phyloP scores from a whole-genome alignment of 2,888 invertebrate species.

The Caenorhabditis sp. region DNA sequence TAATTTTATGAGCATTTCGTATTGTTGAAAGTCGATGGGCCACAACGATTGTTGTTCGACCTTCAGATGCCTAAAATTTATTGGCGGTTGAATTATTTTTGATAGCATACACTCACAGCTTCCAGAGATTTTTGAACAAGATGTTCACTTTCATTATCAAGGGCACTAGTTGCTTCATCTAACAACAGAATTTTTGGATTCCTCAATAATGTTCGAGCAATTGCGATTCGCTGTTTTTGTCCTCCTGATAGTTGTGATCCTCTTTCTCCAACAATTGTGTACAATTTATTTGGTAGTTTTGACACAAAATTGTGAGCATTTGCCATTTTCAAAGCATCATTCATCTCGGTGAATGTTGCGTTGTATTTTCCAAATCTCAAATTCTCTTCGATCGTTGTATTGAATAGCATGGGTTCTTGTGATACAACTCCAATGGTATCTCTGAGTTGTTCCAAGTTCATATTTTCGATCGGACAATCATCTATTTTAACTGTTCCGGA shows the following conservation, averaged over 20 bases:
- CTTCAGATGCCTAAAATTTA: conserved; percentile 66
- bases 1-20: conserved; percentile 73
- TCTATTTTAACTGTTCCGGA: conserved; percentile 71
- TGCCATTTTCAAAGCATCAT: conserved; percentile 68
- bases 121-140: conserved; percentile 74
- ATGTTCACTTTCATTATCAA: conserved; percentile 58
- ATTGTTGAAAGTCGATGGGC: conserved; percentile 74
- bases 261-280: conserved; percentile 72
- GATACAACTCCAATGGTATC: conserved; percentile 71
- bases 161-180: conserved; percentile 49
- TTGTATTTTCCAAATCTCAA: conserved; percentile 70
- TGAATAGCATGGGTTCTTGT: conserved; percentile 77
- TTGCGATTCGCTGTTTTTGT: conserved; percentile 68
- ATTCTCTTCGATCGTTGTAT: conserved; percentile 74
- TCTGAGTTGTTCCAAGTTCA: conserved; percentile 74
- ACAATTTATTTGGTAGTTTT: conserved; percentile 71
- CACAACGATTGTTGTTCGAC: conserved; percentile 73
- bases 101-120: conserved; percentile 67
- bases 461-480: conserved; percentile 71
- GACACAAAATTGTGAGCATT: conserved; percentile 73
- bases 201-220: conserved; percentile 45
- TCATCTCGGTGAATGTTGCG: conserved; percentile 48
- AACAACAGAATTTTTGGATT: conserved; percentile 43
- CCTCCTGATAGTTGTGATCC: conserved; percentile 73
- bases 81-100: not conserved